These are phyloP conservation scores for Gobionotothen gibberifrons DNA, from an alignment of 2,797 vertebrate species.

Conservation along the genomic window DNA sequence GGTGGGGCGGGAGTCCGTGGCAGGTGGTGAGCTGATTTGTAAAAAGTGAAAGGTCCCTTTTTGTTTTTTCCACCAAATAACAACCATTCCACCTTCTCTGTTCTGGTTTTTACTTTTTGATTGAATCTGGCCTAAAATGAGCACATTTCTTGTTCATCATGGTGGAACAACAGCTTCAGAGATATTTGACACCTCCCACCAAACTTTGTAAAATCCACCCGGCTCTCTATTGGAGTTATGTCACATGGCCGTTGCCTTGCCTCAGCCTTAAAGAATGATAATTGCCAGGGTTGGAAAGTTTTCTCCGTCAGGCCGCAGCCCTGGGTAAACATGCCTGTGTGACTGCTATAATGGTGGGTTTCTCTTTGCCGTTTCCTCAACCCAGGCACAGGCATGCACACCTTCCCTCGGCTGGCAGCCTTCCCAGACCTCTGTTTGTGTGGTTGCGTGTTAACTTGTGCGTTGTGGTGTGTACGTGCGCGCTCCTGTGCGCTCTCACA, in stretches of 20 bases:
- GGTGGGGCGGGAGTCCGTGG: slow-evolving; percentile 32
- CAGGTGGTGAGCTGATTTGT: slow-evolving; percentile 68
- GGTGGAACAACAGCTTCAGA: slow-evolving; percentile 26
- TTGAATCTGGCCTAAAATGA: slow-evolving; percentile 13
- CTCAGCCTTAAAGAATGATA: slow-evolving; percentile 85
- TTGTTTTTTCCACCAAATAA: slow-evolving; percentile 43
- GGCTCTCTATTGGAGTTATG: slow-evolving; percentile 70
- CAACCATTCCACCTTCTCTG: slow-evolving; percentile 29
- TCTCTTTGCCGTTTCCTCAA: slow-evolving; percentile 79
- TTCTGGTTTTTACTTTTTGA: slow-evolving; percentile 5
- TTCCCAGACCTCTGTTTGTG: slow-evolving; percentile 61
- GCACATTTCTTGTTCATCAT: slow-evolving; percentile 26
- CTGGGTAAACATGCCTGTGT: slow-evolving; percentile 85
- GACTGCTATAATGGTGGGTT: slow-evolving; percentile 84
- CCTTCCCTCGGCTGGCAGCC: slow-evolving; percentile 74
- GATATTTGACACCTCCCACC: slow-evolving; percentile 58
- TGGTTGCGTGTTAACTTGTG: slow-evolving; percentile 36
- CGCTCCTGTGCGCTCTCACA: slow-evolving; percentile 68
- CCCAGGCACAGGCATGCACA: slow-evolving; percentile 80
- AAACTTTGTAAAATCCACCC: slow-evolving; percentile 50
- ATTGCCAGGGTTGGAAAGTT: slow-evolving; percentile 83
- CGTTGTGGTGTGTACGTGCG: slow-evolving; percentile 44
- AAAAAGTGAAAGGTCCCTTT: slow-evolving; percentile 71
- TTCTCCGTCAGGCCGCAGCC: slow-evolving; percentile 81
- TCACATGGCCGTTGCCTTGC: slow-evolving; percentile 75